Conservation (phyloP, 1,140 invertebrate species). For the Agrypnia vestita region DNA sequence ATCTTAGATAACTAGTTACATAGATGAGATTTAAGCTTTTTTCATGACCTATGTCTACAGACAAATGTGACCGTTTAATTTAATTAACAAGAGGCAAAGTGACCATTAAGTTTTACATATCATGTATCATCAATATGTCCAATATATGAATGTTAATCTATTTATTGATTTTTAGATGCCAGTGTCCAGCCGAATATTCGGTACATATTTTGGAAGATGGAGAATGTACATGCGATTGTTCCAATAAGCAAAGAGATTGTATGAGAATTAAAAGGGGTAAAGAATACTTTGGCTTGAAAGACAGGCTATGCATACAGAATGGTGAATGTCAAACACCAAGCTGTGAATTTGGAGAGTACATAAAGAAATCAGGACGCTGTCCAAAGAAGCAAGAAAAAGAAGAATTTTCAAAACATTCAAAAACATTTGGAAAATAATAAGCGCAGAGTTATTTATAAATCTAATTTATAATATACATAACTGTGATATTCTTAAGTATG, state of each 20-base stretch:
- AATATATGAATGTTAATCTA: not conserved
- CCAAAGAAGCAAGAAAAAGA: slow-evolving; percentile 67
- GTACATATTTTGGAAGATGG: slow-evolving; percentile 74
- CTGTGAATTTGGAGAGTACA: slow-evolving; percentile 82
- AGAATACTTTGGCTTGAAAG: slow-evolving; percentile 79
- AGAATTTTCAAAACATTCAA: slow-evolving; percentile 46
- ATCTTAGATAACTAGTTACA: no score
- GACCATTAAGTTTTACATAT: no score
- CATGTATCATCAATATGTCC: not conserved
- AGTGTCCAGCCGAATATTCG: slow-evolving; percentile 81
- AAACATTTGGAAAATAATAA: slow-evolving; percentile 45
- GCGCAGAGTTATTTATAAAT: slow-evolving; percentile 33
- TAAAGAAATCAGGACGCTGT: slow-evolving; percentile 77
- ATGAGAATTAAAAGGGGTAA: slow-evolving; percentile 79
- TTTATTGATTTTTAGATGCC: slow-evolving; percentile 74
- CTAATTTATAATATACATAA: slow-evolving; percentile 45
- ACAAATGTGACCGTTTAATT: no score
- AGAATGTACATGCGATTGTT: slow-evolving; percentile 81
- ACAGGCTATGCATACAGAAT: slow-evolving; percentile 80
- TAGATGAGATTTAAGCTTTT: no score
- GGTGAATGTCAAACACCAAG: slow-evolving; percentile 77
- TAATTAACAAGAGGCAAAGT: no score
- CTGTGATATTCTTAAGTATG: slow-evolving; percentile 51
- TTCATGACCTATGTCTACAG: no score
- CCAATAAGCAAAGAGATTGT: slow-evolving; percentile 78